Base-by-base conservation (phyloP, 2,888 invertebrate genomes). In the Sminthurides aquaticus region DNA sequence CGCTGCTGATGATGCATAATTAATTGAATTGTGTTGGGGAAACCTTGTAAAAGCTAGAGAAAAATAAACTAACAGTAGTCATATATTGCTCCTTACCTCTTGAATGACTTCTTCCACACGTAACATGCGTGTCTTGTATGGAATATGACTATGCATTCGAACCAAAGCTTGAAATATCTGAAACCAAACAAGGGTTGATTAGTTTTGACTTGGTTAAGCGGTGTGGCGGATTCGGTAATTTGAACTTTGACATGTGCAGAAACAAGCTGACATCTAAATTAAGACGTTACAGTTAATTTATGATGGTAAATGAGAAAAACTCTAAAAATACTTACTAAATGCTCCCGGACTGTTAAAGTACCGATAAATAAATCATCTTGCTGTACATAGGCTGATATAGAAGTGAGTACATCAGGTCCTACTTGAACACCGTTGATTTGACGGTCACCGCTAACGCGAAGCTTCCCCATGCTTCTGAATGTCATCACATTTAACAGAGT, bases 331-430 rank as follows among this genome's bases (percentile, higher is more conserved):
- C 15, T 24, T 56, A 88, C 84, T 3, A 96, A 83, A 79, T 95
- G 94, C 76, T 96, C 95, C 68, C 84, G 83, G 0, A 94, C 93
- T 1, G 94, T 94, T 57, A 96, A 81, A 0, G 90, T 90, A 0
- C 91, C 91, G 73, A 96, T 89, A 77, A 96, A 96, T 60, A 95
- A 80, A 79, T 96, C 95, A 75, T 94, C 90, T 78, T 96, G 96
- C 77, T 95, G 94, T 0, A 96, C 93, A 75, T 95, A 96, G 0
- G 92, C 93, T 22, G 90, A 89, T 43, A 90, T 82, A 8, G 89
- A 87, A 61, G 87, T 87, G 76, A 89, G 82, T 49, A 85, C 84
- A 67, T 85, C 86, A 15, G 85, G 85, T 27, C 72, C 68, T 0
- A 90, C 86, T 1, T 86, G 85, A 75, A 85, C 83, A 0, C 92